Conservation (phyloP, 2,113 vertebrate species). For the Indri indri region DNA sequence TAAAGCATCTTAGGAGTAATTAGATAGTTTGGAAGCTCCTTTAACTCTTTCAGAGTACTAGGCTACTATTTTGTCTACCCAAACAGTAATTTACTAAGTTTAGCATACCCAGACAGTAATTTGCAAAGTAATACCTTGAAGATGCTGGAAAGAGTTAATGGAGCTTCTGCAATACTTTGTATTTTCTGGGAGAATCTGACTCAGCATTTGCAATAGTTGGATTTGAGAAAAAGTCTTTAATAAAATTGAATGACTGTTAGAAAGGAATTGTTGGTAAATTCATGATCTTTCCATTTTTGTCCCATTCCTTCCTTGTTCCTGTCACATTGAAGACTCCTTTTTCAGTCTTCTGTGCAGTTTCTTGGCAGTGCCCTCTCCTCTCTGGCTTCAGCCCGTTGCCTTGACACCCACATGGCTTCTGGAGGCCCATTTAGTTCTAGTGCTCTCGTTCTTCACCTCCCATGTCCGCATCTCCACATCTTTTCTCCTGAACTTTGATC, state of each 20-base stretch:
- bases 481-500: not conserved
- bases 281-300: not conserved
- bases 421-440: not conserved
- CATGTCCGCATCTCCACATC: not conserved
- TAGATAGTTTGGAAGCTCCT: slow-evolving; percentile 49
- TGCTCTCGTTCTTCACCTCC: not conserved
- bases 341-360: not conserved
- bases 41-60: slow-evolving; percentile 57
- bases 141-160: slow-evolving; percentile 62
- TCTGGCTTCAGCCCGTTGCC: not conserved
- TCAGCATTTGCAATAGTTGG: not conserved
- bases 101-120: slow-evolving; percentile 58
- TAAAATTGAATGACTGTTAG: not conserved
- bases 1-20: slow-evolving; percentile 40
- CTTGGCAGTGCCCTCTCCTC: not conserved
- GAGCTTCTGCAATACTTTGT: not conserved
- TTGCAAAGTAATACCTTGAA: slow-evolving; percentile 57
- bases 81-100: slow-evolving; percentile 63
- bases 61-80: slow-evolving; percentile 43
- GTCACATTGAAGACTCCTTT: not conserved
- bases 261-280: not conserved
- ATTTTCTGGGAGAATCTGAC: slow-evolving; percentile 26
- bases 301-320: not conserved
- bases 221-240: not conserved
- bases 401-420: not conserved